Evolutionary conservation across 92 coral and sea anemone species (phyloP).

Genomic region (Parazoanthus darwini): DNA sequence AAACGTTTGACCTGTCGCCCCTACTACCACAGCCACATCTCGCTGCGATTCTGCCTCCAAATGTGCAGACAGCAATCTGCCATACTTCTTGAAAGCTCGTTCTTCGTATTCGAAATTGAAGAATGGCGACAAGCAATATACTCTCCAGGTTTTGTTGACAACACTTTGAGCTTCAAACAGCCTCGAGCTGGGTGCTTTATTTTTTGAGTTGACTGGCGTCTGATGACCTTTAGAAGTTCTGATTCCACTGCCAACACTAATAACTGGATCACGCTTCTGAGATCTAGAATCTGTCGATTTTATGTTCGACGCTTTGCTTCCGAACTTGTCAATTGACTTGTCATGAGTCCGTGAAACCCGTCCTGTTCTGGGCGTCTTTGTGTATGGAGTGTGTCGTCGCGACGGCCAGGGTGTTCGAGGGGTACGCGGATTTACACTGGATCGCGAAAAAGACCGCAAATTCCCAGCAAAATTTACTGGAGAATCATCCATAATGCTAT

Average conservation of each 20-base stretch:
- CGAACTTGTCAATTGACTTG: slow-evolving; percentile 15
- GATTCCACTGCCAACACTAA: not conserved
- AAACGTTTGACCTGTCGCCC: slow-evolving; percentile 40
- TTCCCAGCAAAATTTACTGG: slow-evolving; percentile 10
- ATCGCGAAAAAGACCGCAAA: slow-evolving; percentile 31
- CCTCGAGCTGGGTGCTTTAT: slow-evolving; percentile 1
- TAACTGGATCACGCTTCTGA: slow-evolving; percentile 1
- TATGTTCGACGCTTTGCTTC: slow-evolving; percentile 18
- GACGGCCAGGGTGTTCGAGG: slow-evolving; percentile 72
- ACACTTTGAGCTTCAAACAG: slow-evolving; percentile 45
- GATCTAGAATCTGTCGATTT: slow-evolving; percentile 4
- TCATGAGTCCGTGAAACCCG: slow-evolving; percentile 55
- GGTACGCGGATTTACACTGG: slow-evolving; percentile 19
- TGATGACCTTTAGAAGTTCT: not conserved
- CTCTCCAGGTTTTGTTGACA: slow-evolving; percentile 85
- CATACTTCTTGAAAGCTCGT: slow-evolving; percentile 59
- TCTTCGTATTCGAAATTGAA: slow-evolving; percentile 62
- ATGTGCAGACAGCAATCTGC: slow-evolving; percentile 53
- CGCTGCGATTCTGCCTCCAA: slow-evolving; percentile 55
- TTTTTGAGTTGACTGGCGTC: not conserved
- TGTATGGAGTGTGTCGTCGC: slow-evolving; percentile 83
- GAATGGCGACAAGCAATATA: slow-evolving; percentile 82
- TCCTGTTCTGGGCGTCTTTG: slow-evolving; percentile 74
- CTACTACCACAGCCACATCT: slow-evolving; percentile 47
- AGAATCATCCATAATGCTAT: slow-evolving; percentile 56